These are phyloP conservation scores for Gymnocheta viridis DNA, from an alignment of 2,888 invertebrate species.

Conservation along the genomic window DNA sequence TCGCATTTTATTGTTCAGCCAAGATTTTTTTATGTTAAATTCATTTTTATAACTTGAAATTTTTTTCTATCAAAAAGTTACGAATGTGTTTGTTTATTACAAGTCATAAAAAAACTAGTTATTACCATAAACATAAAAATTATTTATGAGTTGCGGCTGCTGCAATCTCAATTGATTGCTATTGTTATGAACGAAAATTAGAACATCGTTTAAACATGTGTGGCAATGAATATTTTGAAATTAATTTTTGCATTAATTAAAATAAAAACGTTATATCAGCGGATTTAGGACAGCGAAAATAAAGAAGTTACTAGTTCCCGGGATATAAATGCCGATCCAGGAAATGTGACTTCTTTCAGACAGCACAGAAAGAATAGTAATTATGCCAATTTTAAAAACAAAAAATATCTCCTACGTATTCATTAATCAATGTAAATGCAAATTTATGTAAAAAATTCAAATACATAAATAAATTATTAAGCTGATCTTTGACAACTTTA, in stretches of 20 bases:
- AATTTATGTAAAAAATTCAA: neutral
- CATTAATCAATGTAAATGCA: neutral
- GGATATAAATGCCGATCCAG: too few species aligned
- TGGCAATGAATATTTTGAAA: constrained; percentile 36
- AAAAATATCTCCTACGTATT: too few species aligned
- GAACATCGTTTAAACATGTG: constrained; percentile 37
- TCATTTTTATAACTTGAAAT: constrained; percentile 21
- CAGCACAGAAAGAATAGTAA: too few species aligned
- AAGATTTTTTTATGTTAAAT: neutral
- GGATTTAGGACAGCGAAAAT: too few species aligned
- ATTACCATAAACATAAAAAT: constrained; percentile 48
- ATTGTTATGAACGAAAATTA: constrained; percentile 38
- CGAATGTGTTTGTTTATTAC: constrained; percentile 11
- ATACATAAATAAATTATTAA: neutral
- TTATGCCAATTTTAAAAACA: too few species aligned
- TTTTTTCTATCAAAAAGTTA: constrained; percentile 48
- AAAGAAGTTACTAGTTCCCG: too few species aligned
- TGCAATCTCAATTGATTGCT: constrained; percentile 1
- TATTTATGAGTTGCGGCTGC: constrained; percentile 31
- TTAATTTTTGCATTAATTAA: neutral
- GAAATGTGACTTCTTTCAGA: too few species aligned
- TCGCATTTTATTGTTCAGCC: neutral
- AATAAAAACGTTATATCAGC: neutral
- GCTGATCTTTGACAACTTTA: constrained; percentile 16
- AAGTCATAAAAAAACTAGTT: constrained; percentile 47